Conservation (phyloP, 2,888 invertebrate species). For the Euplexia lucipara region DNA sequence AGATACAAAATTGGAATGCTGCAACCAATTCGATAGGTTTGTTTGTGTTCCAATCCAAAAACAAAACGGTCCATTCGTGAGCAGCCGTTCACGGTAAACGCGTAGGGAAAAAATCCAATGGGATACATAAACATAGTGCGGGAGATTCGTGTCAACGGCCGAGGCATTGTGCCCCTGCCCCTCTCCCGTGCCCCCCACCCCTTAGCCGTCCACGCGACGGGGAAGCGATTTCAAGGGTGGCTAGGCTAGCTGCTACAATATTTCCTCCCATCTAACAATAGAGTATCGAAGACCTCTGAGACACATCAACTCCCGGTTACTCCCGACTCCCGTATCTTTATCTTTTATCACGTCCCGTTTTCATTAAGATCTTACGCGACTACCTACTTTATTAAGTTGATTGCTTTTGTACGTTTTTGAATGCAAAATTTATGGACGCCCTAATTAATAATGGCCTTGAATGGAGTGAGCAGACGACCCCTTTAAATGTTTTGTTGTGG, state of each 20-base stretch:
- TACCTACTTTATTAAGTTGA: slow-evolving; percentile 77
- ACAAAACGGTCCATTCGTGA: slow-evolving; percentile 80
- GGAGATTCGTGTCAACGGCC: slow-evolving; percentile 90
- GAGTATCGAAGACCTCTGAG: slow-evolving; percentile 84
- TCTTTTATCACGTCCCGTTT: slow-evolving; percentile 79
- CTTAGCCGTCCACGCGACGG: slow-evolving; percentile 73
- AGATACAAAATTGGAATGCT: slow-evolving; percentile 21
- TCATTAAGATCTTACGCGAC: slow-evolving; percentile 74
- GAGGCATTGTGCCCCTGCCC: slow-evolving; percentile 77
- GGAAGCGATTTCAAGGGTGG: slow-evolving; percentile 86
- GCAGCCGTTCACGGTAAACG: slow-evolving; percentile 80
- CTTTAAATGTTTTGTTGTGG: slow-evolving; percentile 46
- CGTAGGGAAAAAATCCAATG: slow-evolving; percentile 85
- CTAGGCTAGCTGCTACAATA: slow-evolving; percentile 79
- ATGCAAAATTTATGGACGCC: slow-evolving; percentile 61
- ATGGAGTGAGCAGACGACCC: slow-evolving; percentile 24
- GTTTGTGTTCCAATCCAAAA: slow-evolving; percentile 76
- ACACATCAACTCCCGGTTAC: slow-evolving; percentile 81
- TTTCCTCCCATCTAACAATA: slow-evolving; percentile 80
- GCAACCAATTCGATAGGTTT: slow-evolving; percentile 58
- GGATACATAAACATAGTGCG: slow-evolving; percentile 86
- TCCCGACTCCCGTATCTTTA: slow-evolving; percentile 82
- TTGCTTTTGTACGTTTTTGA: slow-evolving; percentile 62
- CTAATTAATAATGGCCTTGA: slow-evolving; percentile 53
- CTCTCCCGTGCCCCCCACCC: slow-evolving; percentile 63